Evolutionary conservation across 1,140 invertebrate species (phyloP).

Genomic region (Drosophila mayri): DNA sequence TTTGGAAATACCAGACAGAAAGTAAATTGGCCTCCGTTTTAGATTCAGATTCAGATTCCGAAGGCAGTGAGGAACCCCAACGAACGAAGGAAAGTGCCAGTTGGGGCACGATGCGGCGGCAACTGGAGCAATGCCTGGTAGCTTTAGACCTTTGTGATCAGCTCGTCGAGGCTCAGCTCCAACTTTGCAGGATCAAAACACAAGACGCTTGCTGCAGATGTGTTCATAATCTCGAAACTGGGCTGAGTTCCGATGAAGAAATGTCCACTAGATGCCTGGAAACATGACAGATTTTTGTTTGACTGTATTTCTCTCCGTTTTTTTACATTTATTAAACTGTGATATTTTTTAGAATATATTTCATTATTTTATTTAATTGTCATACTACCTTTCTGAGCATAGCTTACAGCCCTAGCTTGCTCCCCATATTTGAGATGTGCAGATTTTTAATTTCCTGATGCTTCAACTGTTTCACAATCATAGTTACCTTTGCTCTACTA

Average conservation of each 20-base stretch:
- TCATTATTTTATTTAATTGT: not conserved
- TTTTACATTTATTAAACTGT: slow-evolving; percentile 3
- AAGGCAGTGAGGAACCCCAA: not conserved
- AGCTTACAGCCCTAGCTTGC: too few relatives aligned
- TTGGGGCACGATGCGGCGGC: slow-evolving; percentile 3
- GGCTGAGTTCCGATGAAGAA: not conserved
- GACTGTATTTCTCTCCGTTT: not conserved
- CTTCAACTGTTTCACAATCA: not conserved
- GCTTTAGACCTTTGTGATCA: slow-evolving; percentile 14
- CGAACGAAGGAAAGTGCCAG: not conserved
- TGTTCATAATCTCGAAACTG: not conserved
- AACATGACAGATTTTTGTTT: not conserved
- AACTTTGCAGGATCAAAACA: not conserved
- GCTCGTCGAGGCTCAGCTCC: slow-evolving; percentile 8
- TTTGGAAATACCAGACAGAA: not conserved
- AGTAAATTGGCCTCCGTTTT: not conserved
- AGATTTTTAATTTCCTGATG: not conserved
- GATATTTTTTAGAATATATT: not conserved
- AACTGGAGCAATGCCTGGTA: slow-evolving; percentile 10
- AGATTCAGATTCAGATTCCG: too few relatives aligned
- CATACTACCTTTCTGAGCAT: too few relatives aligned
- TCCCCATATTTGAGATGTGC: not conserved
- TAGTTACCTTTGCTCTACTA: not conserved
- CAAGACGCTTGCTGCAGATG: too few relatives aligned
- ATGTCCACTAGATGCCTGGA: not conserved